These are phyloP conservation scores for Pseudochaenichthys georgianus DNA, from an alignment of 2,797 vertebrate species.

Conservation along the genomic window DNA sequence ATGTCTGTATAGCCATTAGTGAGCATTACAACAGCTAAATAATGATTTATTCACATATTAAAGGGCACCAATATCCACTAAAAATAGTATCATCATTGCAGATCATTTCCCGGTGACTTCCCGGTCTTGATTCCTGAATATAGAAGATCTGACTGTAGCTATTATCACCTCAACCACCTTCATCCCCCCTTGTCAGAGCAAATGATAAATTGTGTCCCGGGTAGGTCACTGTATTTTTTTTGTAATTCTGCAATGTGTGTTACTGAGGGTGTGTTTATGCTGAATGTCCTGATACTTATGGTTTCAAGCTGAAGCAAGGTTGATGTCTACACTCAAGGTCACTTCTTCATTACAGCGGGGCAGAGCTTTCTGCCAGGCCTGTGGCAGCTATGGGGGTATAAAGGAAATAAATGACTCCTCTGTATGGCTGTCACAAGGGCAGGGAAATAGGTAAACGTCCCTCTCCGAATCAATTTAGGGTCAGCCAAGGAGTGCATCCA, in stretches of 20 bases:
- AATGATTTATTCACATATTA: conserved; percentile 46
- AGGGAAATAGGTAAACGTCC: conserved; percentile 53
- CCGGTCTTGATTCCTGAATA: conserved; percentile 26
- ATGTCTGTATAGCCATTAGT: conserved; percentile 44
- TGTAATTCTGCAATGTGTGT: conserved; percentile 37
- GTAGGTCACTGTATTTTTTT: conserved; percentile 42
- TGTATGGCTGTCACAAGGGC: conserved; percentile 53
- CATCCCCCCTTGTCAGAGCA: conserved; percentile 42
- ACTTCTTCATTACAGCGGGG: conserved; percentile 59
- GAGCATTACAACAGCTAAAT: conserved; percentile 61
- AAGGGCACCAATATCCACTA: conserved; percentile 18
- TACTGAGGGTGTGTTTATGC: conserved; percentile 39
- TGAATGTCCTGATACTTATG: conserved; percentile 41
- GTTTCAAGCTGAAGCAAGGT: conserved; percentile 42
- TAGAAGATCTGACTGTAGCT: conserved; percentile 25
- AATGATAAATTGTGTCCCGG: conserved; percentile 44
- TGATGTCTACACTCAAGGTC: conserved; percentile 74
- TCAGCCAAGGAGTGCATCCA: conserved; percentile 50
- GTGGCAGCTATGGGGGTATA: conserved; percentile 34
- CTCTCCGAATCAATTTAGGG: conserved; percentile 60
- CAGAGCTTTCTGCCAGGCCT: conserved; percentile 39
- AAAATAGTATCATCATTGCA: conserved; percentile 39
- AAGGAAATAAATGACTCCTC: conserved; percentile 65
- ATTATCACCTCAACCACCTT: conserved; percentile 32
- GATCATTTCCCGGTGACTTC: conserved; percentile 7